These are phyloP conservation scores for Coenonympha arcania DNA, from an alignment of 2,888 invertebrate genomes.

Conservation along the genomic window DNA sequence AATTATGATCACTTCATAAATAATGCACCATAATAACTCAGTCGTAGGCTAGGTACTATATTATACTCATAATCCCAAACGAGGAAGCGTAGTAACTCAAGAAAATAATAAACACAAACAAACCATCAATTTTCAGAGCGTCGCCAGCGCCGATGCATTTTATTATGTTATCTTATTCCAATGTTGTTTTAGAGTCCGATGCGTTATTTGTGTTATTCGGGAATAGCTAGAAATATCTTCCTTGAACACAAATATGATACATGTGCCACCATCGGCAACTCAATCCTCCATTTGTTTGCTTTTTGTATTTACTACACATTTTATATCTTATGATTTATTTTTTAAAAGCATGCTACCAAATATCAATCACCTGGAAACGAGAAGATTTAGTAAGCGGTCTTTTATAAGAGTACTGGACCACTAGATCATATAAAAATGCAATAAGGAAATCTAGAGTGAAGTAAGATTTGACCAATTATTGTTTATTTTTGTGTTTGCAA, in stretches of 20 bases:
- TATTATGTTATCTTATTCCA: slow-evolving; percentile 63
- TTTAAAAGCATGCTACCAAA: not conserved
- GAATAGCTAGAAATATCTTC: slow-evolving; percentile 56
- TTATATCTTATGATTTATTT: slow-evolving; percentile 16
- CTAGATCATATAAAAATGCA: not conserved
- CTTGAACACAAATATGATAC: slow-evolving; percentile 65
- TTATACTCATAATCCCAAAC: slow-evolving; percentile 2
- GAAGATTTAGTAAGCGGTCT: not conserved
- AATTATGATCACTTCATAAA: no score
- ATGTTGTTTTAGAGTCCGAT: slow-evolving; percentile 31
- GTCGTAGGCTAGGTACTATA: no score
- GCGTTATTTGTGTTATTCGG: slow-evolving; percentile 60
- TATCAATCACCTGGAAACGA: not conserved
- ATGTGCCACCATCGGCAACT: slow-evolving; percentile 34
- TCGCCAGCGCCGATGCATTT: slow-evolving; percentile 36
- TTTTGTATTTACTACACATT: not conserved
- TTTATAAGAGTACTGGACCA: not conserved
- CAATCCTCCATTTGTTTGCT: slow-evolving; percentile 27
- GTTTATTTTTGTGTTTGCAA: no score
- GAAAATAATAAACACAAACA: slow-evolving; percentile 34
- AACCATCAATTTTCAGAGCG: slow-evolving; percentile 35
- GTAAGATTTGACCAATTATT: no score
- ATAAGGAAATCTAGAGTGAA: no score
- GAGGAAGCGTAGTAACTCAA: slow-evolving; percentile 30
- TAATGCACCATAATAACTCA: not conserved